A percentile compares a stretch with the other conserved stretches of the same genome.
phyloP scores from a whole-genome alignment of 2,888 invertebrate species.

The Cephus rjabovi region DNA sequence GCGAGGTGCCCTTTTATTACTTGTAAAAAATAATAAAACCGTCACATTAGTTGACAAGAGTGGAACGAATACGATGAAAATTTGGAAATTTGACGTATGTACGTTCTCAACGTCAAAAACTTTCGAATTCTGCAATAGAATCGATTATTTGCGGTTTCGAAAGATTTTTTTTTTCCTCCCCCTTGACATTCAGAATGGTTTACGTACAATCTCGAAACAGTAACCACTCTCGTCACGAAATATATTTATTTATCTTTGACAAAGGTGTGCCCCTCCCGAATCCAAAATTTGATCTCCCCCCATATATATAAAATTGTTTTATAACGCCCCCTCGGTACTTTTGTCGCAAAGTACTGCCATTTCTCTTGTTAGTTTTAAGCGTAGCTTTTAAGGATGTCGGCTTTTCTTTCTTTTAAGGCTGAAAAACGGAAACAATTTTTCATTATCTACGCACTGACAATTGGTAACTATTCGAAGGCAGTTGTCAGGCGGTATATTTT shows the following conservation, averaged over 20 bases:
- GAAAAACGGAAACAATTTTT: constrained; percentile 44
- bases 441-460: constrained; percentile 45
- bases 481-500: constrained; percentile 47
- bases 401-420: too few relatives aligned
- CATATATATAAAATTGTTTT: too few relatives aligned
- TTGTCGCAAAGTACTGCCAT: too few relatives aligned
- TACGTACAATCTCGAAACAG: constrained; percentile 12
- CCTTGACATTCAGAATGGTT: constrained; percentile 5
- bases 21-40: constrained; percentile 8
- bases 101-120: too few relatives aligned
- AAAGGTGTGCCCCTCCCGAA: too few relatives aligned
- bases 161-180: constrained; percentile 3
- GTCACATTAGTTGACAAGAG: neutral
- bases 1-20: constrained; percentile 52
- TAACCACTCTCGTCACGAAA: neutral
- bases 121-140: too few relatives aligned
- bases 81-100: too few relatives aligned
- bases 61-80: neutral
- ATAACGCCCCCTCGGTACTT: too few relatives aligned
- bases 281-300: too few relatives aligned
- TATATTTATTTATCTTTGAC: neutral
- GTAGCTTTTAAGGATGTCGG: too few relatives aligned
- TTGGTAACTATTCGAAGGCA: constrained; percentile 25
- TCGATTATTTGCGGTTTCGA: neutral
- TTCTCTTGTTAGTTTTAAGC: too few relatives aligned